These are phyloP conservation scores for Tachuris rubrigastra DNA, from an alignment of 2,113 vertebrate species.

Conservation along the genomic window DNA sequence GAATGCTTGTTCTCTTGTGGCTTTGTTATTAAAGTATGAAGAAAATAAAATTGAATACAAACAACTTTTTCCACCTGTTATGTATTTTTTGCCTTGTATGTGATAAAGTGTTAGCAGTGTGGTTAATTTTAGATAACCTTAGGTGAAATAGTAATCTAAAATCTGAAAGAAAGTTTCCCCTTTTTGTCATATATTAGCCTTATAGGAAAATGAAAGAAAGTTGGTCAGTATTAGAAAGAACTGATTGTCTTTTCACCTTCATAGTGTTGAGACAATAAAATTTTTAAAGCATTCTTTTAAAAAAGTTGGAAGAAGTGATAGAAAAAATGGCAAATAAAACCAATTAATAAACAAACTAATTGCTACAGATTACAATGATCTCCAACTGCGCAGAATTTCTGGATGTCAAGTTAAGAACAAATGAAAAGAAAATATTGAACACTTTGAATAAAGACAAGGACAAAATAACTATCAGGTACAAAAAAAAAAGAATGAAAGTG, in stretches of 20 bases:
- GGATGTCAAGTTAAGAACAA: slow-evolving; percentile 89
- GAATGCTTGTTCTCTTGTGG: background rate
- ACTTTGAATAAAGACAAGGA: slow-evolving; percentile 91
- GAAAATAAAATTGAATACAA: background rate
- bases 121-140: background rate
- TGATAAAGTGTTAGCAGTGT: background rate
- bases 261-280: background rate
- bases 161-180: background rate
- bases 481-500: background rate
- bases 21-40: slow-evolving; percentile 18
- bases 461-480: slow-evolving; percentile 88
- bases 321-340: background rate
- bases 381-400: slow-evolving; percentile 88
- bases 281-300: background rate
- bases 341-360: slow-evolving; percentile 6
- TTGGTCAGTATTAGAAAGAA: background rate
- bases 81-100: background rate
- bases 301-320: background rate
- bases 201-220: background rate
- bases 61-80: too few relatives aligned
- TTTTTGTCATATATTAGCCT: background rate
- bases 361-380: slow-evolving; percentile 84
- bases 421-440: slow-evolving; percentile 90
- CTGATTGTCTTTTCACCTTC: background rate
- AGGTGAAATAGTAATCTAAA: background rate